Evolutionary conservation across 1,140 invertebrate genomes (phyloP), one percentile per base, ranked within the genome.

Genomic region (Palaemon carinicauda): DNA sequence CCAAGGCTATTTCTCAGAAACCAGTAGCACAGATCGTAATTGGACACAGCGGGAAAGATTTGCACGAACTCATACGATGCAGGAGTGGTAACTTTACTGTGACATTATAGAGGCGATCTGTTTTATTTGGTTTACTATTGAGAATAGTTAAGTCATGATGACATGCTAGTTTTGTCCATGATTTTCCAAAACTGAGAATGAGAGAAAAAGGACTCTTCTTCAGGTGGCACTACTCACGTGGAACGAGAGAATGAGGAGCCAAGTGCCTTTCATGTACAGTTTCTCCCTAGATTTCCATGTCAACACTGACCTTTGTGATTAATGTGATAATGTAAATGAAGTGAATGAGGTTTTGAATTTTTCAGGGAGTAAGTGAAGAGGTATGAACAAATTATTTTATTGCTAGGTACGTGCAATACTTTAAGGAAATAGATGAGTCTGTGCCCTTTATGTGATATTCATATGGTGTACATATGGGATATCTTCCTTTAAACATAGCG

Each of bases 201-300:
- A 41, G 5, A 69, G 65, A 69, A 27, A 69, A 24, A 69, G 24
- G 65, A 69, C 65, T 69, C 29, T 24, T n/a, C 10, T 27, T 27
- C 65, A 69, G 17, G 24, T 69, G 65, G 65, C 65, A 69, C 65
- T 69, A 31, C 41, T 41, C 29, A 69, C 29, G 65, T 69, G 65
- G 24, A n/a, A 29, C 65, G 29, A 69, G 65, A 69, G 21, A 69
- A 24, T 24, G 65, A 24, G 29, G 29, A 69, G 41, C 41, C 41
- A 69, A 69, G 65, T 69, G 65, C 65, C 65, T 41, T 69, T 69
- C 65, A n/a, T 69, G 65, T 69, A 69, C 65, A 69, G 24, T 69
- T 69, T 69, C 24, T 69, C 65, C 29, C 29, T 31, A 69, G 65
- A 69, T 27, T 69, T 69, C 29, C 65, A 27, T 69, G 65, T 69